phyloP scores from a whole-genome alignment of 2,113 vertebrate species.

The Hucho hucho region DNA sequence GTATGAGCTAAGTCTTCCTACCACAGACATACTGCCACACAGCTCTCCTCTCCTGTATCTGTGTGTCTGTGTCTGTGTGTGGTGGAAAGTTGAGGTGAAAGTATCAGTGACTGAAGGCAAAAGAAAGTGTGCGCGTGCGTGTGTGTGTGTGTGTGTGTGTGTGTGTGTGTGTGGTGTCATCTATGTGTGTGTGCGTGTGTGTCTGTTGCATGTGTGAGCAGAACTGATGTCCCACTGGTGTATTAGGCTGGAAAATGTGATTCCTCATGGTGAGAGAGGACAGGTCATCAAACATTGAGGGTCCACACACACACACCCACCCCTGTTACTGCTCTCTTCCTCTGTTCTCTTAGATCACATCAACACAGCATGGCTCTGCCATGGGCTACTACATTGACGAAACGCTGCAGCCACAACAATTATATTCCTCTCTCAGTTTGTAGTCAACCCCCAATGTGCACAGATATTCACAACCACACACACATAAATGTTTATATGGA shows the following conservation, averaged over 20 bases:
- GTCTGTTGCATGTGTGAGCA: neutral
- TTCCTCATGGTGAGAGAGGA: neutral
- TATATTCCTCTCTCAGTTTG: neutral
- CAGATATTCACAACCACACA: neutral
- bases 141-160: too few relatives aligned
- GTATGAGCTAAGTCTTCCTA: too few relatives aligned
- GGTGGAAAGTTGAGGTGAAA: neutral
- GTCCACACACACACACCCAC: neutral
- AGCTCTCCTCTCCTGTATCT: neutral
- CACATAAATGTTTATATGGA: too few relatives aligned
- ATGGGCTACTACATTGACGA: neutral
- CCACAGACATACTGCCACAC: neutral
- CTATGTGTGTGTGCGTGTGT: too few relatives aligned
- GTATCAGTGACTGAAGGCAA: too few relatives aligned
- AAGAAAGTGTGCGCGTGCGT: too few relatives aligned
- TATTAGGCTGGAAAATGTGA: neutral
- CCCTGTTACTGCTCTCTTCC: neutral
- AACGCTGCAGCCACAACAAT: neutral
- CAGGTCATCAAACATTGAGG: neutral
- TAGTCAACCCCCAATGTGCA: neutral
- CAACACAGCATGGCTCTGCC: neutral
- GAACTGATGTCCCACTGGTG: neutral
- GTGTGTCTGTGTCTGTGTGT: neutral
- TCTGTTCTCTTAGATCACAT: constrained; percentile 3
- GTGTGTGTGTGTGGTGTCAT: too few relatives aligned